phyloP scores from a whole-genome alignment of 2,113 vertebrate genomes.

The Hippoglossus stenolepis region DNA sequence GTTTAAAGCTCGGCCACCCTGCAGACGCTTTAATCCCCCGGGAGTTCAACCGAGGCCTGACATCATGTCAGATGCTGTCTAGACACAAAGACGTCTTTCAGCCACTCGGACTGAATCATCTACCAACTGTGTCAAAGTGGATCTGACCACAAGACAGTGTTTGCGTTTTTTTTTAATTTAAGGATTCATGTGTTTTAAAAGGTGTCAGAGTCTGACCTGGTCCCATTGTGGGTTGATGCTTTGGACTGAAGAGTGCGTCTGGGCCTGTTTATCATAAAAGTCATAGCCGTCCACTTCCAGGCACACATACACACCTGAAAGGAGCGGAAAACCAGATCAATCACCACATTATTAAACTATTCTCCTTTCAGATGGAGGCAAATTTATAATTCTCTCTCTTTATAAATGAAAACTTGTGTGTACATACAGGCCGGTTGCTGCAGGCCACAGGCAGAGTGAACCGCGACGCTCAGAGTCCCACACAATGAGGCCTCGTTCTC shows the following conservation, averaged over 20 bases:
- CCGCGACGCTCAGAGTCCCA: constrained; percentile 77
- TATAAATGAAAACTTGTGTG: neutral
- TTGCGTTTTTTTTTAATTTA: too few relatives aligned
- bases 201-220: constrained; percentile 68
- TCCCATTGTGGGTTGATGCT: constrained; percentile 80
- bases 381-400: too few relatives aligned
- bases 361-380: too few relatives aligned
- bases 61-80: constrained; percentile 53
- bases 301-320: constrained; percentile 76
- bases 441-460: constrained; percentile 78
- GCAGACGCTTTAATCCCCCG: constrained; percentile 29
- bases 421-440: constrained; percentile 75
- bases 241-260: constrained; percentile 76
- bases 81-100: constrained; percentile 45
- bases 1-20: constrained; percentile 41
- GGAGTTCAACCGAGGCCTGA: neutral
- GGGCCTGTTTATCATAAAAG: constrained; percentile 73
- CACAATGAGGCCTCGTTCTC: constrained; percentile 53
- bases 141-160: too few relatives aligned
- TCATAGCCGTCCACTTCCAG: constrained; percentile 80
- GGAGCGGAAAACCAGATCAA: neutral
- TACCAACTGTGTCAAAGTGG: neutral
- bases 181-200: too few relatives aligned
- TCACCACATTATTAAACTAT: too few relatives aligned
- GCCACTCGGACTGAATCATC: neutral